Percentiles rank a stretch among this genome's conserved stretches.
phyloP scores from a whole-genome alignment of 2,888 invertebrate species.

The Dolomedes plantarius region DNA sequence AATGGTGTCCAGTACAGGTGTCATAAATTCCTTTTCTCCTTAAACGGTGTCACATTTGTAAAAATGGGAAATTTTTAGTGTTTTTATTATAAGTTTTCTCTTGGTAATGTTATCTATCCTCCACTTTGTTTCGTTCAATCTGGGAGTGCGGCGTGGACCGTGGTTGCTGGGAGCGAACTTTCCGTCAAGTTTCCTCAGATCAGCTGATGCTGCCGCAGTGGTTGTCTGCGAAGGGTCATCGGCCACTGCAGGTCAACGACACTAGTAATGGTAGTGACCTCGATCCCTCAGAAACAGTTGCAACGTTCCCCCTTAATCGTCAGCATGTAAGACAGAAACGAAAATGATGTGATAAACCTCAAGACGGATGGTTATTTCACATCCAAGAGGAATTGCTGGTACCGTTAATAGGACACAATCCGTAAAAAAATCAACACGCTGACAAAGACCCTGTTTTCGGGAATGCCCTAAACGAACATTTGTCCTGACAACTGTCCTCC shows the following conservation, averaged over 20 bases:
- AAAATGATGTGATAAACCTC: slow-evolving; percentile 70
- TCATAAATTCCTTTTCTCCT: too few relatives aligned
- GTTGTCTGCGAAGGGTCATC: slow-evolving; percentile 56
- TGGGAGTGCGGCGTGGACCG: slow-evolving; percentile 10
- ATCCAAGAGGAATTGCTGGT: slow-evolving; percentile 15
- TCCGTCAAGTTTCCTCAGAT: slow-evolving; percentile 68
- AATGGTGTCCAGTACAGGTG: too few relatives aligned
- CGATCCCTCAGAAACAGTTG: slow-evolving; percentile 67
- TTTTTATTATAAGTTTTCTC: too few relatives aligned
- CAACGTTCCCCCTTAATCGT: slow-evolving; percentile 61
- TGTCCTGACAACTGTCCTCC: background rate
- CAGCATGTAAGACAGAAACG: slow-evolving; percentile 61
- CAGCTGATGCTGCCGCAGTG: slow-evolving; percentile 42
- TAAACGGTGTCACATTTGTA: too few relatives aligned
- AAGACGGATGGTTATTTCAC: slow-evolving; percentile 34
- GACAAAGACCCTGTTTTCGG: background rate
- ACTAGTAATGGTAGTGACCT: slow-evolving; percentile 69
- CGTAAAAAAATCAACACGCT: background rate
- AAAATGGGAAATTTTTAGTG: too few relatives aligned
- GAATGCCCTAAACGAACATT: background rate
- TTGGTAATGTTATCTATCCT: too few relatives aligned
- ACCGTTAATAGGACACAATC: slow-evolving; percentile 57
- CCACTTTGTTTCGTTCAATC: too few relatives aligned
- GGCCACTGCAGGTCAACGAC: slow-evolving; percentile 70
- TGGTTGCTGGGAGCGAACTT: slow-evolving; percentile 66